These are phyloP conservation scores for Pelagia noctiluca DNA, from an alignment of 30 jellyfish, hydroid and myxozoan genomes.

Conservation along the genomic window DNA sequence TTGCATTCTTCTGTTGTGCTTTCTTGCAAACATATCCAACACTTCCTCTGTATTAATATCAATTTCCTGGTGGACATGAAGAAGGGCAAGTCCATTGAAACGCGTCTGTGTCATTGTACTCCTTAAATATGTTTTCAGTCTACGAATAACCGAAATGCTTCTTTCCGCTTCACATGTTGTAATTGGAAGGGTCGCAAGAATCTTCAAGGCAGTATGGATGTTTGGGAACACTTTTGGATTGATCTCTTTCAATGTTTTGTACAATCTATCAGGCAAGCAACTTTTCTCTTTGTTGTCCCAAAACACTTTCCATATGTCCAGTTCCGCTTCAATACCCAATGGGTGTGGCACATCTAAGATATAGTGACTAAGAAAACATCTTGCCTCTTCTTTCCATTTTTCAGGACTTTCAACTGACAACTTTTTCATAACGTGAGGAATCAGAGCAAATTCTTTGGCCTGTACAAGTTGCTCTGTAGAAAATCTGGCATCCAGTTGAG, in stretches of 20 bases:
- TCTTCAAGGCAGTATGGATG: conserved; percentile 52
- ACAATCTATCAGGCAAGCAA: not conserved
- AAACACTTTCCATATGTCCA: conserved; percentile 19
- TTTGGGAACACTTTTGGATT: conserved; percentile 60
- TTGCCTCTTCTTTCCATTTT: conserved; percentile 58
- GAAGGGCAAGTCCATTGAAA: conserved; percentile 55
- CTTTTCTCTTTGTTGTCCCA: no score
- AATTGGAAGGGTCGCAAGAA: conserved; percentile 74
- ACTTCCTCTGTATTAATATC: conserved; percentile 14
- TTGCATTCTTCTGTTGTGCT: conserved; percentile 67
- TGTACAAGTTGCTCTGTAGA: not conserved
- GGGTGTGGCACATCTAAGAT: conserved; percentile 47
- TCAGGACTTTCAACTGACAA: no score
- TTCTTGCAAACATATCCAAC: conserved; percentile 34
- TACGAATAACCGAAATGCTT: conserved; percentile 47
- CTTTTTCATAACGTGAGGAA: not conserved
- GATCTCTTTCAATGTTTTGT: conserved; percentile 23
- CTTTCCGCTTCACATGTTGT: conserved; percentile 77
- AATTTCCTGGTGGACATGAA: conserved; percentile 53
- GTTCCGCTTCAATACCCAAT: conserved; percentile 32
- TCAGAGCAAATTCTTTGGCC: conserved; percentile 14
- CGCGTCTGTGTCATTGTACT: conserved; percentile 39
- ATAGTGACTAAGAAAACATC: not conserved
- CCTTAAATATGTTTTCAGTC: conserved; percentile 57
- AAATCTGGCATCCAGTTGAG: conserved; percentile 35